Evolutionary conservation across 2,113 vertebrate genomes (phyloP).

Genomic region (Rhineura floridana): DNA sequence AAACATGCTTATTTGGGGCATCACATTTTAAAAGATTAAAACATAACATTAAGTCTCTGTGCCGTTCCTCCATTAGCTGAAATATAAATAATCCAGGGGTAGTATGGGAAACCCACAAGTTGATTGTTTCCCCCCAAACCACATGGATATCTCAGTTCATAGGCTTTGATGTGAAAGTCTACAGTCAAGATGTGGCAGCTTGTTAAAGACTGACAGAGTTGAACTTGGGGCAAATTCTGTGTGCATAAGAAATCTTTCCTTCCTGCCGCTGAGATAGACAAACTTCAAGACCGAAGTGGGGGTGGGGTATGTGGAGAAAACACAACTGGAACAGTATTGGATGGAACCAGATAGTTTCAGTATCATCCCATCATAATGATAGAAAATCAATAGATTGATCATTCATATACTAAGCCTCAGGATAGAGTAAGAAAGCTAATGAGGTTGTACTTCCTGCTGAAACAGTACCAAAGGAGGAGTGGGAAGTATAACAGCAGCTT

Average conservation of each 20-base stretch:
- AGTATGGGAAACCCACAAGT: background rate
- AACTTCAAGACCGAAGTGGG: background rate
- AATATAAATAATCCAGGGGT: background rate
- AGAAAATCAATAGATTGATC: background rate
- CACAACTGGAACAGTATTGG: background rate
- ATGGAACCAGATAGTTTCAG: background rate
- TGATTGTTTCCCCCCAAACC: background rate
- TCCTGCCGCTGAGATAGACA: background rate
- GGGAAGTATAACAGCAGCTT: background rate
- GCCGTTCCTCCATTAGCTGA: background rate
- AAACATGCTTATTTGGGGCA: background rate
- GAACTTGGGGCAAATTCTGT: background rate
- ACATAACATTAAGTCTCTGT: slow-evolving; percentile 6
- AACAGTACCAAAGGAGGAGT: background rate
- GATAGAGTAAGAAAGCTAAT: background rate
- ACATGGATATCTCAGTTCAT: slow-evolving; percentile 13
- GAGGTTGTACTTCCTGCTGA: background rate
- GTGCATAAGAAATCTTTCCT: background rate
- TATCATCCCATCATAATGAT: background rate
- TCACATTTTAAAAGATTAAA: background rate
- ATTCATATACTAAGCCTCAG: background rate
- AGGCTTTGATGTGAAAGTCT: background rate
- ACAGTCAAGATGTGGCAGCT: background rate
- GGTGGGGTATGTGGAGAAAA: background rate
- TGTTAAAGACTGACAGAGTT: background rate